Base-by-base conservation (phyloP, 2,797 vertebrate genomes). In the Microctenopoma steveboyesi region DNA sequence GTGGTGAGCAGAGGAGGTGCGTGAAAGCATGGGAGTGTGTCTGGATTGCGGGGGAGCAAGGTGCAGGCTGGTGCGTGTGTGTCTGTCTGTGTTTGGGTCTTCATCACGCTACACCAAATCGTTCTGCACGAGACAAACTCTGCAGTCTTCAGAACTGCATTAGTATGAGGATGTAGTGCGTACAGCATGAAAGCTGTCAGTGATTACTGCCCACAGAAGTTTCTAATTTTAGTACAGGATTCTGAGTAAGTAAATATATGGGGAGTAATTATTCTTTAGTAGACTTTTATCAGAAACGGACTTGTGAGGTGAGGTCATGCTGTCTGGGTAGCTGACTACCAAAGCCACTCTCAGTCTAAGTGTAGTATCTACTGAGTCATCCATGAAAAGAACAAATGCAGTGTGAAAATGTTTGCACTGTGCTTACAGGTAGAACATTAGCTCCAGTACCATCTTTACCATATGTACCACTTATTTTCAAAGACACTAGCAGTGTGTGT, bases 1-100 rank as follows among this genome's bases (percentile, higher is more conserved):
- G 90, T 89, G 77, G 73, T 68, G 81, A 76, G 75, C 89, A 78
- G 86, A 89, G 81, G 82, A 88, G 84, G 75, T 92, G 85, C 75
- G 74, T 92, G 91, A 93, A 92, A 75, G 84, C 89, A 88, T 76
- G 79, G 74, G 86, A 86, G 85, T 89, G 82, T 91, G 89, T 92
- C 88, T 90, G 82, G 76, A 72, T 86, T 76, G 84, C 46, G 51
- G 74, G 68, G 74, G 71, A 72, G 78, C 71, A 81, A 83, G 87
- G 84, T 90, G 82, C 64, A 74, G 55, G 42, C 48, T 67, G 65
- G 63, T 79, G 74, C 76, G 76, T 42, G 53, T 63, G 50, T 66
- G 51, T 69, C 53, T 66, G 77, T 70, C 59, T 72, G 51, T 81
- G 71, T 80, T 75, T 81, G 53, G 64, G 71, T 77, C 79, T 74